These are phyloP conservation scores for Rotaria macrura DNA, from an alignment of 2,888 invertebrate genomes.

Conservation along the genomic window DNA sequence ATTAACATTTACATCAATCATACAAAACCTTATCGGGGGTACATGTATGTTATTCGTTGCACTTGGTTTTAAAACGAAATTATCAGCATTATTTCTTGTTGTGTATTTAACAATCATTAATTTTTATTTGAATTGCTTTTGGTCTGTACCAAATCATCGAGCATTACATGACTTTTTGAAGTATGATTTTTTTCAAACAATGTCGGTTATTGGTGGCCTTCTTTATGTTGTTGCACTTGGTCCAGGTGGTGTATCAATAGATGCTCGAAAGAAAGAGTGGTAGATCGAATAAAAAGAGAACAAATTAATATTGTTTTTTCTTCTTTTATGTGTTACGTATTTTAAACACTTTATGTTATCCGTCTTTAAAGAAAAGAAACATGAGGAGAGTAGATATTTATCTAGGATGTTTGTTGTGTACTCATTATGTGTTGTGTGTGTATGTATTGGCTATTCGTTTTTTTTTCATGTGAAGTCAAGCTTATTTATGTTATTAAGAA, in stretches of 20 bases:
- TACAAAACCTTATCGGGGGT: constrained; percentile 83
- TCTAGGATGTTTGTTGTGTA: too few species aligned
- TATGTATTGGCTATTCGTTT: too few species aligned
- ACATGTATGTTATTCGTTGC: constrained; percentile 86
- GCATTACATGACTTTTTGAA: constrained; percentile 96
- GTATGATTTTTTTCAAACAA: constrained; percentile 96
- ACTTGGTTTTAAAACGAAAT: constrained; percentile 93
- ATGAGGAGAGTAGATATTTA: too few species aligned
- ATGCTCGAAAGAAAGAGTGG: constrained; percentile 96
- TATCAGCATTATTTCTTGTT: constrained; percentile 85
- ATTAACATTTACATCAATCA: constrained; percentile 68
- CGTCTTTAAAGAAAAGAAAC: too few species aligned
- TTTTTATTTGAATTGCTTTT: constrained; percentile 95
- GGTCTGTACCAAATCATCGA: constrained; percentile 84
- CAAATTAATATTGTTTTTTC: too few species aligned
- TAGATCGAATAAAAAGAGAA: constrained; percentile 49
- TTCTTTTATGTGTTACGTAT: too few species aligned
- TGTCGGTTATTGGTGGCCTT: constrained; percentile 94
- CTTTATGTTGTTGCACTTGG: constrained; percentile 94
- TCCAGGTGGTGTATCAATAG: constrained; percentile 71
- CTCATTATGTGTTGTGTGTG: too few species aligned
- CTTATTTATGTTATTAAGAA: too few species aligned
- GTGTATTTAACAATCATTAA: constrained; percentile 76
- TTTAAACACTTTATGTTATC: too few species aligned
- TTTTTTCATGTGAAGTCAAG: too few species aligned